Base-by-base conservation (phyloP, 2,888 invertebrate species). In the Ochlodes sylvanus region DNA sequence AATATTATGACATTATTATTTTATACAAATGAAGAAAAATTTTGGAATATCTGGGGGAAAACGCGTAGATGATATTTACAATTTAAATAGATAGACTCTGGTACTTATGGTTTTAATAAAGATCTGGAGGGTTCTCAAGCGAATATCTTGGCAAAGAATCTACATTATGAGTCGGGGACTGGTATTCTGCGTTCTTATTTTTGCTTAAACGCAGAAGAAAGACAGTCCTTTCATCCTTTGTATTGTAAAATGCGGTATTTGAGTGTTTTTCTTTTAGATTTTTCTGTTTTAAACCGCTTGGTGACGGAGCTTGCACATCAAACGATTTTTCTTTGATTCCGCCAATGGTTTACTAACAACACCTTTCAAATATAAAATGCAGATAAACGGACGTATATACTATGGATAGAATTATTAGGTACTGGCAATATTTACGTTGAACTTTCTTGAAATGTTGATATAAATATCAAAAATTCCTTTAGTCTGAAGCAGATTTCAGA, bases 81-180 rank as follows among this genome's bases (percentile, higher is more conserved):
- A 67, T 67, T 67, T 67, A 61, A 67, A 67, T 67, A 38, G 34
- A 12, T 44, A 61, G 61, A 55, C n/a, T 54, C 32, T 14, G 58
- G 60, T 66, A 66, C 66, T 66, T 66, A 60, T 66, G 66, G 60
- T 60, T 66, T 66, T 66, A 66, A 66, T 67, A 67, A 67, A 67
- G 67, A 67, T 19, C 61, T 61, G 55, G 54, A 61, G 61, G 55
- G 61, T 34, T 42, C 44, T 44, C 32, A 15, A 34, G 54, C n/a
- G 60, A 66, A 66, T 66, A 66, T 55, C 54, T 61, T 61, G n/a
- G 50, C 60, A 34, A 54, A 61, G 50, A 58, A 56, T 57, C 65
- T 57, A 58, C 65, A 58, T 65, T 57, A 50, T 41, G 57, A 50
- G 44, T 44, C 47, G 38, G 41, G 17, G 52, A 55, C 6, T 41